These are phyloP conservation scores for Arbacia lixula DNA, from an alignment of 53 echinoderm and acorn worm genomes.

Conservation along the genomic window DNA sequence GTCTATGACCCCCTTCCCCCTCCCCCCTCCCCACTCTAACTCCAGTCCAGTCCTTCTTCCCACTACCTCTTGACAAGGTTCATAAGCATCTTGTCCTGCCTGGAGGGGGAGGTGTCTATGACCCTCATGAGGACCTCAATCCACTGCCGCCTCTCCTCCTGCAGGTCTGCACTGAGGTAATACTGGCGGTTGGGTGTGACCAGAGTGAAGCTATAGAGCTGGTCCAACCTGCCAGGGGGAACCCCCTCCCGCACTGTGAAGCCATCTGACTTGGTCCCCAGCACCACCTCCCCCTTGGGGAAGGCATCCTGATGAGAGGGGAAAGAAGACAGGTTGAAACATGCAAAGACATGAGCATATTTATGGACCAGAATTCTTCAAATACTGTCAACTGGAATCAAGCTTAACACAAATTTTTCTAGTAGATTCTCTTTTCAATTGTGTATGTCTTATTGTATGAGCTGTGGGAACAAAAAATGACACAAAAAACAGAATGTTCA, in stretches of 20 bases:
- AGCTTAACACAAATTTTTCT: too few species aligned
- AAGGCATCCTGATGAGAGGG: slow-evolving; percentile 71
- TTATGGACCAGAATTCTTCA: too few species aligned
- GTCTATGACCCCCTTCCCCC: background rate
- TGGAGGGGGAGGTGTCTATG: slow-evolving; percentile 66
- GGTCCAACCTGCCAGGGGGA: slow-evolving; percentile 86
- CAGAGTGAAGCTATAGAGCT: slow-evolving; percentile 90
- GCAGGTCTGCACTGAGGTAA: slow-evolving; percentile 89
- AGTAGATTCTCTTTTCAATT: too few species aligned
- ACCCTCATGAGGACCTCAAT: slow-evolving; percentile 75
- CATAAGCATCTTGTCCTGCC: slow-evolving; percentile 53
- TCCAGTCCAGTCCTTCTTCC: slow-evolving; percentile 9
- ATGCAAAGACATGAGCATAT: too few species aligned
- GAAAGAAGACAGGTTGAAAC: too few species aligned
- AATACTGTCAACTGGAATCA: too few species aligned
- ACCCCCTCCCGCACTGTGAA: slow-evolving; percentile 87
- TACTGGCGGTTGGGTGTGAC: slow-evolving; percentile 92
- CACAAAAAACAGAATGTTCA: too few species aligned
- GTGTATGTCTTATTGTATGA: too few species aligned
- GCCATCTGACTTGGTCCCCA: slow-evolving; percentile 72
- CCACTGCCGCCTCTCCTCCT: slow-evolving; percentile 82
- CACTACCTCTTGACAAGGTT: slow-evolving; percentile 31
- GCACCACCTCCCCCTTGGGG: slow-evolving; percentile 79
- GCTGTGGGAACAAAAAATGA: too few species aligned
- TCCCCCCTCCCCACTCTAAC: background rate